Evolutionary conservation across 1,140 invertebrate species (phyloP), one percentile per base, ranked within the genome.

Genomic region (Bombus terrestris): DNA sequence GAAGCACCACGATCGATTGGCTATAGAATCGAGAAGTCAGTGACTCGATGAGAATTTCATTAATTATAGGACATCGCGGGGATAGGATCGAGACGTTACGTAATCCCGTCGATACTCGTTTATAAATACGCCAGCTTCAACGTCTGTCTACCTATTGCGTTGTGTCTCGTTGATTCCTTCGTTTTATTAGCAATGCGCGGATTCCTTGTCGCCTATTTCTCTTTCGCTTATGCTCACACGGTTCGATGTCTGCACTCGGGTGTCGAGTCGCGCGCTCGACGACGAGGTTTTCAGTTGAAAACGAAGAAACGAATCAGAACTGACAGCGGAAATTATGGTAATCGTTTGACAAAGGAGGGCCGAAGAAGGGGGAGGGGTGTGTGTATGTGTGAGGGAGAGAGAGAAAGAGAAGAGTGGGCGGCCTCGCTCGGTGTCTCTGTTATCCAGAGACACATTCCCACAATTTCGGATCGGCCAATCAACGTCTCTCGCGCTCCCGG

Each of bases 401-500:
- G 80, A 86, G 69, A 77, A 69, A 86, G 83, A 81, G 81, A 83
- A 66, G 47, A 84, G 82, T 84, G 75, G 82, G 89, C 89, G 89
- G 84, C 81, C 81, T 82, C 90, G 35, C 74, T 59, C 73, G 78
- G 79, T 88, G 68, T 91, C 90, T 88, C 80, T 85, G 66, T 86
- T 82, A 85, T 88, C 85, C 88, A 82, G 84, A 78, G 89, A 85
- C 85, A 84, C 88, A 91, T 91, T 91, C 90, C 89, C 89, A 90
- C 89, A 91, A 91, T 91, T 91, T 91, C 90, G 87, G 84, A 89
- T 91, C 82, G 90, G 79, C 90, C 89, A 90, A 90, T 90, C 90
- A 87, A 91, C 89, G 89, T 78, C 78, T 78, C 78, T 87, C 59
- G 84, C 84, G 84, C 78, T 82, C 41, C 81, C 89, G 89, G 77